phyloP scores from a whole-genome alignment of 1,140 invertebrate genomes.

The Caerostris darwini region DNA sequence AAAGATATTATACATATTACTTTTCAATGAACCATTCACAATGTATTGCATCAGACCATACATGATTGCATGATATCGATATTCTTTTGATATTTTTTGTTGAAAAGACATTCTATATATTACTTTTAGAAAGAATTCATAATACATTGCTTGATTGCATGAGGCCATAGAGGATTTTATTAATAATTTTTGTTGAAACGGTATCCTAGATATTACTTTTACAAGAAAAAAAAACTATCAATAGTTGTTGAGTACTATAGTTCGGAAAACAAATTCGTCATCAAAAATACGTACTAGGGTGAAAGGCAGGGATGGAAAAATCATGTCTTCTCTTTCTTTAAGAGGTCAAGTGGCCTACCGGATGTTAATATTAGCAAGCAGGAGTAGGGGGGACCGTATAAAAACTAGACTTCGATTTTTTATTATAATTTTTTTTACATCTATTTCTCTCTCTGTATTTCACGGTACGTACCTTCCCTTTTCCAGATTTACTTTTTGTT shows the following conservation, averaged over 20 bases:
- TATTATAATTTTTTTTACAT: neutral
- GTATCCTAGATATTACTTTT: too few relatives aligned
- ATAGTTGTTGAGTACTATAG: neutral
- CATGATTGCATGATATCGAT: too few relatives aligned
- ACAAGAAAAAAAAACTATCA: too few relatives aligned
- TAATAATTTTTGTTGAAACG: too few relatives aligned
- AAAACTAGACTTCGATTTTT: neutral
- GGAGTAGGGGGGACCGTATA: neutral
- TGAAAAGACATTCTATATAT: too few relatives aligned
- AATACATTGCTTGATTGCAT: too few relatives aligned
- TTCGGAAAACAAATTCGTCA: slow-evolving; percentile 6
- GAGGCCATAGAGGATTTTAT: too few relatives aligned
- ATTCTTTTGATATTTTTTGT: too few relatives aligned
- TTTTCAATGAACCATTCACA: too few relatives aligned
- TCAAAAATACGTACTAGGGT: neutral
- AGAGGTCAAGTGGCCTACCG: slow-evolving; percentile 42
- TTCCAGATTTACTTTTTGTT: neutral
- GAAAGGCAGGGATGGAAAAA: neutral
- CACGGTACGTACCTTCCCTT: neutral
- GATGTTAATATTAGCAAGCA: slow-evolving; percentile 69
- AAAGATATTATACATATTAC: too few relatives aligned
- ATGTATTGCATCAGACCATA: too few relatives aligned
- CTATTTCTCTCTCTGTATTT: neutral
- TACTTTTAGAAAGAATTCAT: too few relatives aligned
- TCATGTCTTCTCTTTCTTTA: neutral